Base-by-base conservation (phyloP, 2,888 invertebrate genomes). In the Prenolepis imparis region DNA sequence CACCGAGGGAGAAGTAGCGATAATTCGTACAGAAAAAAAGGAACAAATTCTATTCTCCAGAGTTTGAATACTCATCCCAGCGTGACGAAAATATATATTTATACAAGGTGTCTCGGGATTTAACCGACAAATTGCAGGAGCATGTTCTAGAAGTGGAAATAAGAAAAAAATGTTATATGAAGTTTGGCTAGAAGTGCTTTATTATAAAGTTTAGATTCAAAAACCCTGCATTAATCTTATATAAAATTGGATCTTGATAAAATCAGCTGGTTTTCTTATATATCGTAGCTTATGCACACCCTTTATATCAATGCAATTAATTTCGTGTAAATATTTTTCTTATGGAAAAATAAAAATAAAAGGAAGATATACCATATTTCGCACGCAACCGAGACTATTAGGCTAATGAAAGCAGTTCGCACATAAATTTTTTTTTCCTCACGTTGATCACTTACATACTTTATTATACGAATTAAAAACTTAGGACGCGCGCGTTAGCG, bases 331-430 rank as follows among this genome's bases (percentile, higher is more conserved):
- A 55, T 72, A 28, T 2, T 44, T 21, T 24, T 32, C 15, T 18
- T 28, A 0, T n/a, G 5, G 3, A 55, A 66, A 3, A 18, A 24
- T n/a, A 39, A 21, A 24, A 39, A 66, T 32, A 6, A 66, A 52
- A 24, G 1, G 52, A 18, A 5, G 24, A 24, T 52, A 24, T 52
- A 24, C 9, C 18, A 44, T 11, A 9, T 1, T 36, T 8, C 18
- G 0, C 3, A 15, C 9, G 0, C 21, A 24, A 4, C 12, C 6
- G 21, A 36, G 12, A 75, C 21, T 36, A 64, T 52, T 66, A 55
- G 9, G 55, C 15, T 75, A 67, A 75, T 66, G 24, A 11, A n/a
- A 24, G 39, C 18, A 21, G 32, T 75, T 52, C 9, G 6, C 66
- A n/a, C 24, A 67, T 55, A 1, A 21, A 36, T 36, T 39, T 39